Conservation (phyloP, 2,888 invertebrate species). For the Artemia sinica region DNA sequence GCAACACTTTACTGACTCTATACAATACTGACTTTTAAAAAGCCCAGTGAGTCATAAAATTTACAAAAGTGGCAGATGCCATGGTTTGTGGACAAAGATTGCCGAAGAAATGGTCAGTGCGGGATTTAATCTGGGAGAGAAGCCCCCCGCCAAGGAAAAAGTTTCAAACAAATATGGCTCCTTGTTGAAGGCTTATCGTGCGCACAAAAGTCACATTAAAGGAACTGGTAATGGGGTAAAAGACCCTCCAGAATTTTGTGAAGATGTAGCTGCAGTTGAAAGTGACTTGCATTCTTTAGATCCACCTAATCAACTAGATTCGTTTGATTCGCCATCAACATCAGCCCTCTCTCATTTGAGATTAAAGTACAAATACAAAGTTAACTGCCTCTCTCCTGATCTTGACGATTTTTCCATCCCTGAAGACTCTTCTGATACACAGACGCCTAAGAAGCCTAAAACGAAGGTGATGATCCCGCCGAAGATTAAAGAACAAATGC, state of each 20-base stretch:
- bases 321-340: too few relatives aligned
- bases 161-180: slow-evolving; percentile 9
- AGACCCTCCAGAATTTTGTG: not conserved
- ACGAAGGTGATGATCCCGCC: too few relatives aligned
- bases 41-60: not conserved
- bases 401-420: too few relatives aligned
- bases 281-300: not conserved
- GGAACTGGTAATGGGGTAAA: slow-evolving; percentile 10
- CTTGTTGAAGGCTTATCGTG: not conserved
- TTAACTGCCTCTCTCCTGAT: too few relatives aligned
- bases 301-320: not conserved
- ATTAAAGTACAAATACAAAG: too few relatives aligned
- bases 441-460: too few relatives aligned
- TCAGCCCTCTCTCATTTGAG: too few relatives aligned
- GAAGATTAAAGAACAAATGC: too few relatives aligned
- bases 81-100: not conserved
- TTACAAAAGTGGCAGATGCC: not conserved
- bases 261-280: not conserved
- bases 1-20: too few relatives aligned
- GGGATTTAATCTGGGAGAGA: not conserved
- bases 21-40: too few relatives aligned
- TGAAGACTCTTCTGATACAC: too few relatives aligned
- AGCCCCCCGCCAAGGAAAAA: not conserved
- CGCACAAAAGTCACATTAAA: not conserved
- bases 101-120: not conserved